Percentiles rank a stretch among this genome's conserved stretches.
Evolutionary conservation across 2,113 vertebrate genomes (phyloP).

Genomic region (Salvelinus alpinus): DNA sequence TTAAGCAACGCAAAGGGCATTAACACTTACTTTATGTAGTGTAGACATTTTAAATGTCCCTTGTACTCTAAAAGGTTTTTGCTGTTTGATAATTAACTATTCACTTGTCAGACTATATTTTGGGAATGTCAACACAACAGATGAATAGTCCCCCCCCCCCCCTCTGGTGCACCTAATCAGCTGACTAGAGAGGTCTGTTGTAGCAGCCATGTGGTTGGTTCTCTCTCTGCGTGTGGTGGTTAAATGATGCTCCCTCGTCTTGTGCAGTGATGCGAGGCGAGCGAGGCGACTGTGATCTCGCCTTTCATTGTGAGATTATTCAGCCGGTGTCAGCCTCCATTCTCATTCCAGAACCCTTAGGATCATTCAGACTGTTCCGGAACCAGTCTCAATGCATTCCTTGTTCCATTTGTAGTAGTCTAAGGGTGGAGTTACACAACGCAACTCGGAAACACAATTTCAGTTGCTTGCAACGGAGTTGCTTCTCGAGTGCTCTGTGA

Average conservation of each 20-base stretch:
- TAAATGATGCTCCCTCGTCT: background rate
- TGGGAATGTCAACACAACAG: background rate
- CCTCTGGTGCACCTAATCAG: background rate
- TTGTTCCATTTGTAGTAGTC: slow-evolving; percentile 66
- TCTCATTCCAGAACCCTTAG: slow-evolving; percentile 26
- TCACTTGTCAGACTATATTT: background rate
- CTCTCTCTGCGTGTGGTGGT: slow-evolving; percentile 13
- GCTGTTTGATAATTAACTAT: background rate
- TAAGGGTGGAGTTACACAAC: background rate
- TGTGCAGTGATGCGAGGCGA: slow-evolving; percentile 32
- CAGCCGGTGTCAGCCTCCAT: slow-evolving; percentile 53
- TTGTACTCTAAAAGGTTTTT: slow-evolving; percentile 32
- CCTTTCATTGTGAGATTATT: slow-evolving; percentile 60
- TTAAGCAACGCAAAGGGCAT: too few species aligned
- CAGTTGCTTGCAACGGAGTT: too few species aligned
- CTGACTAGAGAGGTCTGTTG: background rate
- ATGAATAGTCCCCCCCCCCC: background rate
- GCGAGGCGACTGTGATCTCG: slow-evolving; percentile 46
- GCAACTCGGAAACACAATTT: too few species aligned
- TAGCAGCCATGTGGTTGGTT: background rate
- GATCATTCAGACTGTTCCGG: slow-evolving; percentile 58
- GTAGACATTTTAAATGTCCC: background rate
- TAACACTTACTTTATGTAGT: too few species aligned
- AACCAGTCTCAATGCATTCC: slow-evolving; percentile 57
- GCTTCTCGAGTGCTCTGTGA: too few species aligned